Evolutionary conservation across 1,140 invertebrate genomes (phyloP), one percentile per base, ranked within the genome.

Genomic region (Physella acuta): DNA sequence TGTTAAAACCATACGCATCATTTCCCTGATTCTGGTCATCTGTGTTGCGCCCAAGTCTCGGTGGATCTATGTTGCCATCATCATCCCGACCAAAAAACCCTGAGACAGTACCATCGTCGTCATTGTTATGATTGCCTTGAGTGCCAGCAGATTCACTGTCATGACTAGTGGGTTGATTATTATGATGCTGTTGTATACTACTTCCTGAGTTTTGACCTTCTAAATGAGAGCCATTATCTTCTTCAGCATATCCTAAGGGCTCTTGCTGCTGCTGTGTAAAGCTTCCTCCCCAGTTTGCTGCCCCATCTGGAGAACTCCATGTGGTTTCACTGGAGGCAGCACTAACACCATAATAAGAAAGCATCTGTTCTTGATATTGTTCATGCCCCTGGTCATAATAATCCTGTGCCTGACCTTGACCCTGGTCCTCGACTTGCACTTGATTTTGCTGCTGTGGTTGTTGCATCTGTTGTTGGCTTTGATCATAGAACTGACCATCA

Each of bases 91-190:
- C 53, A 37, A 70, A 67, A 30, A 71, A 76, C 5, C 64, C 69
- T 51, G 71, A 39, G 56, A 74, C 69, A 28, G 68, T 73, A 16
- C 71, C 73, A 65, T 61, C 56, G 2, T 69, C 61, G 44, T 56
- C 52, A 67, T 60, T 63, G 17, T 28, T 30, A 16, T 56, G 49
- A n/a, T n/a, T n/a, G n/a, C n/a, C n/a, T n/a, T n/a, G n/a, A n/a
- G n/a, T n/a, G n/a, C n/a, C n/a, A n/a, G n/a, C n/a, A n/a, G n/a
- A n/a, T n/a, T n/a, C n/a, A n/a, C n/a, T n/a, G n/a, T n/a, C n/a
- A n/a, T n/a, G n/a, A n/a, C n/a, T n/a, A n/a, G n/a, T n/a, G n/a
- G n/a, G n/a, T n/a, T n/a, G n/a, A n/a, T n/a, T n/a, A n/a, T n/a
- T n/a, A n/a, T n/a, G n/a, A n/a, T n/a, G n/a, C n/a, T n/a, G n/a